Conservation (phyloP, 2,113 vertebrate species). For the Amia ocellicauda region DNA sequence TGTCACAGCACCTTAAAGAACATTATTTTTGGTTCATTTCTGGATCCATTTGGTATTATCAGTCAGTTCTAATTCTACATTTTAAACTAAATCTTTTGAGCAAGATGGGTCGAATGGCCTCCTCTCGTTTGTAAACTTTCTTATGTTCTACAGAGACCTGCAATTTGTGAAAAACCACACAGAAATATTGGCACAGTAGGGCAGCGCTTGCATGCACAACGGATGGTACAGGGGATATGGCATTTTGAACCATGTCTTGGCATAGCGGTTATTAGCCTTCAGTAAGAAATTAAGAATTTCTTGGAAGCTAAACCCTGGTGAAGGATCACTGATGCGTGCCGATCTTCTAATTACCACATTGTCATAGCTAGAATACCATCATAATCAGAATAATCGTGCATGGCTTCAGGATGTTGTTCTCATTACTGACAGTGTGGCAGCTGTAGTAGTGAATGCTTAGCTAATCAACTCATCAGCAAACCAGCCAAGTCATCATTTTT, state of each 20-base stretch:
- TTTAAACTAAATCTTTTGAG: too few relatives aligned
- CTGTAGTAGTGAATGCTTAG: conserved; percentile 25
- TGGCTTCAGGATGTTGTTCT: conserved; percentile 27
- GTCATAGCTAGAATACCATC: conserved; percentile 32
- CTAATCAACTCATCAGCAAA: conserved; percentile 26
- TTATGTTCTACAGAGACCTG: too few relatives aligned
- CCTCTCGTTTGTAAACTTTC: too few relatives aligned
- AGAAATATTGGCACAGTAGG: not conserved
- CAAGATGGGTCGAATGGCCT: too few relatives aligned
- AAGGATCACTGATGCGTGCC: conserved; percentile 29
- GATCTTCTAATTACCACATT: conserved; percentile 35
- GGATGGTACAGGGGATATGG: not conserved
- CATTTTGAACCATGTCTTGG: not conserved
- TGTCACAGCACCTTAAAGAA: too few relatives aligned
- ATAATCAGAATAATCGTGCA: conserved; percentile 34
- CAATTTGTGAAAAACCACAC: too few relatives aligned
- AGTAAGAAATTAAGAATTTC: conserved; percentile 27
- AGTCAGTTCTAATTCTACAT: too few relatives aligned
- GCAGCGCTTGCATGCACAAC: not conserved
- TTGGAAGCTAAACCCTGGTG: conserved; percentile 15
- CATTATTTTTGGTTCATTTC: too few relatives aligned
- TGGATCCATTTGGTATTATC: too few relatives aligned
- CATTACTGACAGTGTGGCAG: conserved; percentile 31
- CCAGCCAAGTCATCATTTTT: conserved; percentile 18
- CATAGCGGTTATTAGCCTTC: conserved; percentile 17